Base-by-base conservation (phyloP, 1,140 invertebrate species). In the Dermatophagoides farinae region DNA sequence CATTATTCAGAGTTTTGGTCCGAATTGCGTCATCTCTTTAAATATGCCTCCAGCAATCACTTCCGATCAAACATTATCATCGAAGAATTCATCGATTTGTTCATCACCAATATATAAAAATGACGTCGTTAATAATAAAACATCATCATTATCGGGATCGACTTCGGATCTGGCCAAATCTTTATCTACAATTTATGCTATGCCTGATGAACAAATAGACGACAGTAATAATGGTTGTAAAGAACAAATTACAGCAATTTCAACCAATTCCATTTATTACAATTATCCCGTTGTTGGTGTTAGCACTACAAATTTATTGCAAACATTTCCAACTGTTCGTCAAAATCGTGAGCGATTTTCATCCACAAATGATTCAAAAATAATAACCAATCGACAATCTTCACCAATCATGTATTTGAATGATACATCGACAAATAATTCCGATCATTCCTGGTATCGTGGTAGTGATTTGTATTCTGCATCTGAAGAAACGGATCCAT, bases 1-100 rank as follows among this genome's bases (percentile, higher is more conserved):
- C 31, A 38, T 55, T 12, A 38, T 55, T 2, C 53, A 55, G 39
- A 55, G 53, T 25, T 14, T 55, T 5, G 53, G 53, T 18, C 53
- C 53, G 6, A 55, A 55, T 55, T 55, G 53, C 23, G 38, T 55
- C 25, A 55, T 55, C 2, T 55, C 53, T 16, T 25, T 55, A 6
- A 55, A 55, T 25, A 55, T 55, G 53, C 53, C 53, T 12, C 53
- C 53, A 55, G 6, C 25, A 16, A 14, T 23, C 2, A 4, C 25
- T 14, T 37, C 25, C 5, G 10, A 16, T 14, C 22, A 16, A 38
- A 38, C 53, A 14, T 25, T n/a, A 53, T n/a, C 43, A 16, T 44
- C 43, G 10, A 44, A 16, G 14, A 16, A 16, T 44, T 44, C 43
- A 10, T 44, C 43, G 10, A 44, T 44, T 44, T 44, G 41, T 43